Evolutionary conservation across 1,140 invertebrate genomes (phyloP).

Genomic region (Orchesella cincta): DNA sequence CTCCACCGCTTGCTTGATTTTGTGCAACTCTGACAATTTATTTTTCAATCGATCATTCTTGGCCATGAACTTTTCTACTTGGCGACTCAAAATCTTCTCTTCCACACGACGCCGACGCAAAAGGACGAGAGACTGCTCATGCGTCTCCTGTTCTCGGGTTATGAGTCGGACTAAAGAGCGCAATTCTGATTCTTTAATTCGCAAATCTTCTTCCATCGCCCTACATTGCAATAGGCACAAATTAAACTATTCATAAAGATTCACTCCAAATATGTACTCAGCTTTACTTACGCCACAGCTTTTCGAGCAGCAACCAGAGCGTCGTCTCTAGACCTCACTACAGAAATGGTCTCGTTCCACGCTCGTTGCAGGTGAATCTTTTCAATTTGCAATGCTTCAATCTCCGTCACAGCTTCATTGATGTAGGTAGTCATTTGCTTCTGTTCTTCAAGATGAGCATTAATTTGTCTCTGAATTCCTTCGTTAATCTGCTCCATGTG

Average conservation of each 20-base stretch:
- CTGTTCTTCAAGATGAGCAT: slow-evolving; percentile 55
- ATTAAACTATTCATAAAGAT: too few species aligned
- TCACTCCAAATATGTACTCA: slow-evolving; percentile 59
- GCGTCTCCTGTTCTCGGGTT: slow-evolving; percentile 56
- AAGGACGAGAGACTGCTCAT: slow-evolving; percentile 56
- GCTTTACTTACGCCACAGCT: slow-evolving; percentile 5
- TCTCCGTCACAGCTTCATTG: slow-evolving; percentile 59
- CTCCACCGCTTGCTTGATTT: slow-evolving; percentile 32
- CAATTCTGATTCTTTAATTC: slow-evolving; percentile 62
- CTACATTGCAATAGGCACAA: too few species aligned
- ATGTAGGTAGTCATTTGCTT: slow-evolving; percentile 50
- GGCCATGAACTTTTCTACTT: slow-evolving; percentile 21
- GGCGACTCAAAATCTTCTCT: slow-evolving; percentile 28
- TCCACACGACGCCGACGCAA: slow-evolving; percentile 43
- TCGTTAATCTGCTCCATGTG: slow-evolving; percentile 47
- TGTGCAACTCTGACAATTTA: slow-evolving; percentile 34
- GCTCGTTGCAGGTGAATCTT: slow-evolving; percentile 67
- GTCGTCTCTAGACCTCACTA: slow-evolving; percentile 68
- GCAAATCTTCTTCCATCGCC: slow-evolving; percentile 67
- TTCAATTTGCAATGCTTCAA: slow-evolving; percentile 70
- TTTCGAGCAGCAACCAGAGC: slow-evolving; percentile 62
- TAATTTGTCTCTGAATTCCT: slow-evolving; percentile 47
- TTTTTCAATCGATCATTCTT: slow-evolving; percentile 30
- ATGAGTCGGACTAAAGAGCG: slow-evolving; percentile 63
- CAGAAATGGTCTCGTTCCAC: slow-evolving; percentile 71